Conservation (phyloP, 1,140 invertebrate species). For the Drosophila kanapiae region DNA sequence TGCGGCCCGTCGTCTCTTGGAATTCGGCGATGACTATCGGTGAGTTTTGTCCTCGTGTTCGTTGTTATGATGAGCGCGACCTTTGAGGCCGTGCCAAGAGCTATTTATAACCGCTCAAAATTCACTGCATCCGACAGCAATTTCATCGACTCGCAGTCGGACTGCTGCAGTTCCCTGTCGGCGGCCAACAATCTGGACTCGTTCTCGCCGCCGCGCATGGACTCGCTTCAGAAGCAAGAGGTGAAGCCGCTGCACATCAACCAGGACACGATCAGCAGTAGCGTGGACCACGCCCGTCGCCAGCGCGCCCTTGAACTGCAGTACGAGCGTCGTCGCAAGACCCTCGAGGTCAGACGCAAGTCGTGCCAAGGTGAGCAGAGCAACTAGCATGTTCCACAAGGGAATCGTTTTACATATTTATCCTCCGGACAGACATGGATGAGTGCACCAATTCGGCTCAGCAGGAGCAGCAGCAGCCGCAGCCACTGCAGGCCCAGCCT, state of each 20-base stretch:
- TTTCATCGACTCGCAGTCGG: constrained; percentile 94
- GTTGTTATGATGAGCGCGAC: constrained; percentile 11
- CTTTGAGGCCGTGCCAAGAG: constrained; percentile 29
- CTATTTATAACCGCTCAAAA: constrained; percentile 61
- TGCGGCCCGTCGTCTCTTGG: constrained; percentile 91
- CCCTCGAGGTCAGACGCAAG: constrained; percentile 78
- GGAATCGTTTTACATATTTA: neutral
- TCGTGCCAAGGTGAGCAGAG: constrained; percentile 74
- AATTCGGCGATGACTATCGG: constrained; percentile 96
- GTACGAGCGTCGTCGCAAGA: constrained; percentile 83
- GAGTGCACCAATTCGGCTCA: constrained; percentile 31
- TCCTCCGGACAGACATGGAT: constrained; percentile 58
- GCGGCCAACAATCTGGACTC: constrained; percentile 88
- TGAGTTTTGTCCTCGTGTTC: constrained; percentile 80
- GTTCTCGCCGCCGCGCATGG: constrained; percentile 86
- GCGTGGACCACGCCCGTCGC: constrained; percentile 78
- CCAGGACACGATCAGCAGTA: constrained; percentile 79
- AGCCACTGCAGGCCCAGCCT: constrained; percentile 42
- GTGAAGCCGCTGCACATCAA: constrained; percentile 69
- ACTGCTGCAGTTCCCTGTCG: constrained; percentile 92
- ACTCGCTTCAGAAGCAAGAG: constrained; percentile 80
- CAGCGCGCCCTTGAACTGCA: constrained; percentile 81
- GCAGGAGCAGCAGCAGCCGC: constrained; percentile 30
- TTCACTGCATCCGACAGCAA: constrained; percentile 57
- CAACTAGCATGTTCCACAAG: neutral